Evolutionary conservation across 2,797 vertebrate species (phyloP).

Genomic region (Amblyraja radiata): DNA sequence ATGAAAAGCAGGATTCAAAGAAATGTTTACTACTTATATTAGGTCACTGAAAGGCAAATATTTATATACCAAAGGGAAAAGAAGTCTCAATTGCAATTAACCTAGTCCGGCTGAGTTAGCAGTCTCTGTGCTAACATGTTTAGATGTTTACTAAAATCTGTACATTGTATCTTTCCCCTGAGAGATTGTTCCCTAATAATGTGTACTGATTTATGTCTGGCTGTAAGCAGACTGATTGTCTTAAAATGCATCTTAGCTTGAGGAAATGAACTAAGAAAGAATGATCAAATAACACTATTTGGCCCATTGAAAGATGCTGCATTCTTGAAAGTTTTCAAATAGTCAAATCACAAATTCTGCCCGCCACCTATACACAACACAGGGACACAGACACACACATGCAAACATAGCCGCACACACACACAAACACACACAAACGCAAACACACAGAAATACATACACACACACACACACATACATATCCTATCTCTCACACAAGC

Average conservation of each 20-base stretch:
- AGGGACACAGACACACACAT: too few species aligned
- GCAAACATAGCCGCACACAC: too few species aligned
- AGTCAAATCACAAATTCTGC: neutral
- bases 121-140: neutral
- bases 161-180: neutral
- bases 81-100: neutral
- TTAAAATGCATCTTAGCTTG: neutral
- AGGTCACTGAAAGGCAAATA: neutral
- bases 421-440: too few species aligned
- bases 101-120: neutral
- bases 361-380: too few species aligned
- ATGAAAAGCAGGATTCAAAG: neutral
- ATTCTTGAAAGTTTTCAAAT: neutral
- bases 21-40: neutral
- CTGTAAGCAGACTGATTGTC: neutral
- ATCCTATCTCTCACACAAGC: too few species aligned
- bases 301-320: neutral
- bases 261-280: neutral
- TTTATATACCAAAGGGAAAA: neutral
- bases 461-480: too few species aligned
- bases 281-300: neutral
- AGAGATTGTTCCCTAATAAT: neutral
- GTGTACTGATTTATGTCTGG: neutral
- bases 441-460: too few species aligned
- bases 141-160: neutral